These are phyloP conservation scores for Sussaba pulchella DNA, from an alignment of 2,888 invertebrate species.

Conservation along the genomic window DNA sequence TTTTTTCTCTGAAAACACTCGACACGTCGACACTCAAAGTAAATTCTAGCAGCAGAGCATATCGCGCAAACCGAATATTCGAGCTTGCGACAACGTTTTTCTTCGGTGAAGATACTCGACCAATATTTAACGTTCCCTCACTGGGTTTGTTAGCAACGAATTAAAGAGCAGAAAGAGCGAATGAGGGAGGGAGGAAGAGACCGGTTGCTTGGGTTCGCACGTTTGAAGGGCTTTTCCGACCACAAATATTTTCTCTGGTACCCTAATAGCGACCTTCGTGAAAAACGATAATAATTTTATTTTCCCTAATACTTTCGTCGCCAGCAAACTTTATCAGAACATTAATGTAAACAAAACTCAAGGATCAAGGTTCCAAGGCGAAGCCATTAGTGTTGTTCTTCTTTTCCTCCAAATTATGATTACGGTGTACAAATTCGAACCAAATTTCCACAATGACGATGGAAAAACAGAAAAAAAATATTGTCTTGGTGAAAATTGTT, in stretches of 20 bases:
- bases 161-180: not conserved
- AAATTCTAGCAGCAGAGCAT: not conserved
- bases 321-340: no score
- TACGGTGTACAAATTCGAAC: no score
- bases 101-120: constrained; percentile 19
- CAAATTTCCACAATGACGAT: no score
- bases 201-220: constrained; percentile 52
- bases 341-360: no score
- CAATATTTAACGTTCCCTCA: constrained; percentile 35
- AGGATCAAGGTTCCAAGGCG: no score
- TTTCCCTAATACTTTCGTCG: no score
- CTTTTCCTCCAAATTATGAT: no score
- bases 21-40: not conserved
- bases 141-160: constrained; percentile 27
- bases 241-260: constrained; percentile 17
- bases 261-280: constrained; percentile 13
- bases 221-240: constrained; percentile 7
- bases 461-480: no score
- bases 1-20: not conserved
- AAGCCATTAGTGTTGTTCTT: no score
- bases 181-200: not conserved
- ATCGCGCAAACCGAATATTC: not conserved
- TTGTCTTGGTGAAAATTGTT: no score
- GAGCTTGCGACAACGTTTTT: constrained; percentile 46
- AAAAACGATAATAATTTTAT: constrained; percentile 7